These are phyloP conservation scores for Acanthochromis polyacanthus DNA, from an alignment of 2,113 vertebrate genomes.

Conservation along the genomic window DNA sequence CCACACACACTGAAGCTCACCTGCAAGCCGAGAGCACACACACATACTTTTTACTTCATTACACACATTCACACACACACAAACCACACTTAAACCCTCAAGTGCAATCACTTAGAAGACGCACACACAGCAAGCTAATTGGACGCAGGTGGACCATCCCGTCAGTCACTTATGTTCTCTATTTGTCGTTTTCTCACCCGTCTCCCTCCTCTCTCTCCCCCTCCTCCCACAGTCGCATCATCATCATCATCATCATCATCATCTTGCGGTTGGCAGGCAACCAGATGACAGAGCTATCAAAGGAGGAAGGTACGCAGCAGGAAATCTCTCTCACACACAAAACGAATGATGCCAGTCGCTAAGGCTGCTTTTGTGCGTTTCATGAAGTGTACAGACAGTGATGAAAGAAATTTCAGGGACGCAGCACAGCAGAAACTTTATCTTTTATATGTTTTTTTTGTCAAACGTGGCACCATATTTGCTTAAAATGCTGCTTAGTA, in stretches of 20 bases:
- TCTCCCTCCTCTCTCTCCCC: constrained; percentile 10
- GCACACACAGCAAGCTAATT: constrained; percentile 31
- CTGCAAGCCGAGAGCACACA: not conserved
- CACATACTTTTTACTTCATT: not conserved
- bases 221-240: constrained; percentile 21
- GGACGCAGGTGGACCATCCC: constrained; percentile 40
- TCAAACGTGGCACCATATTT: too few relatives aligned
- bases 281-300: constrained; percentile 28
- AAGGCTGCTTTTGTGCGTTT: not conserved
- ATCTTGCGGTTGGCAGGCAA: constrained; percentile 49
- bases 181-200: not conserved
- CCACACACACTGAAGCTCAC: not conserved
- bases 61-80: not conserved
- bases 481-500: too few relatives aligned
- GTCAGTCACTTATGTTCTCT: constrained; percentile 22
- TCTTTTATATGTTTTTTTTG: too few relatives aligned
- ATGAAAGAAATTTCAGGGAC: not conserved
- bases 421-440: not conserved
- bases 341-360: not conserved
- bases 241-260: constrained; percentile 28
- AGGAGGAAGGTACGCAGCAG: constrained; percentile 31
- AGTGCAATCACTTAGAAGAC: constrained; percentile 16
- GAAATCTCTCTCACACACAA: constrained; percentile 30
- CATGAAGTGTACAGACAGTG: not conserved
- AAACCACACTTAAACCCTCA: constrained; percentile 25